Evolutionary conservation across 2,888 invertebrate species (phyloP).

Genomic region (Tetragonula carbonaria): DNA sequence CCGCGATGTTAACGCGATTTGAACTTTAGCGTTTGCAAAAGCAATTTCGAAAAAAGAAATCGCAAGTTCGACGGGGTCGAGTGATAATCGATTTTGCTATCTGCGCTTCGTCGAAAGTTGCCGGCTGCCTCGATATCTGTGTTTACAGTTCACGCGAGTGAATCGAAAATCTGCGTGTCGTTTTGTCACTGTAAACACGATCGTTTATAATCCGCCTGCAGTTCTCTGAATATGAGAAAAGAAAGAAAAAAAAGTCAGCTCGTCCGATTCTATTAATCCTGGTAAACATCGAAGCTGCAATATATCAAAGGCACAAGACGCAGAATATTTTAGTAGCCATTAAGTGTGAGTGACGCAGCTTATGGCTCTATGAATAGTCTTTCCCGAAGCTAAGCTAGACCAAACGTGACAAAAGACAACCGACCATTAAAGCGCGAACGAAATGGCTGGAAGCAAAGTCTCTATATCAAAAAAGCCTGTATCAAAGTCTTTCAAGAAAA

Average conservation of each 20-base stretch:
- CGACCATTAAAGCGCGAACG: background rate
- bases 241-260: background rate
- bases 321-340: background rate
- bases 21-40: background rate
- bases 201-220: background rate
- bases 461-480: background rate
- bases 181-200: background rate
- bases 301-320: background rate
- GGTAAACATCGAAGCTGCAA: too few relatives aligned
- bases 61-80: constrained; percentile 36
- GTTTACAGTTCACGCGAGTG: background rate
- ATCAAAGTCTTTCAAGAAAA: background rate
- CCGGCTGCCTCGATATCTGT: background rate
- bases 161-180: background rate
- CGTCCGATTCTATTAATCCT: background rate
- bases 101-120: constrained; percentile 5
- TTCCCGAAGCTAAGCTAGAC: background rate
- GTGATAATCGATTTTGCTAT: constrained; percentile 39
- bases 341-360: background rate
- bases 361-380: background rate
- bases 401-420: background rate
- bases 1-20: constrained; percentile 5
- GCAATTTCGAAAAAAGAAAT: constrained; percentile 11
- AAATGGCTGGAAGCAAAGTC: too few relatives aligned
- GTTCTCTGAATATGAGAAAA: background rate